Percentiles rank a stretch among this genome's conserved stretches.
These are phyloP conservation scores for Orcinus orca DNA, from an alignment of 2,113 vertebrate genomes.

Conservation along the genomic window DNA sequence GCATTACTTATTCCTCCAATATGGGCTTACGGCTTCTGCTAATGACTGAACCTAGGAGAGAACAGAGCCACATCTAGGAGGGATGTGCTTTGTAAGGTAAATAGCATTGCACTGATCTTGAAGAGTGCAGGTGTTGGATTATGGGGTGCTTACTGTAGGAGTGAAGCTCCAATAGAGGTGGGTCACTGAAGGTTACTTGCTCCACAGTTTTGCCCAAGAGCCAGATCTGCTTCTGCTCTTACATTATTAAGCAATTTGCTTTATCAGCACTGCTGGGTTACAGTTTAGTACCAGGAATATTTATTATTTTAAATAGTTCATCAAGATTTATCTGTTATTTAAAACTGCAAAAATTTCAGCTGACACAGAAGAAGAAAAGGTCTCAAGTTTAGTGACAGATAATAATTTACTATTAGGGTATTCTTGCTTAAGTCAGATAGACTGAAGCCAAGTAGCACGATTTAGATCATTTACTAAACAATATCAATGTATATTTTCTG, in stretches of 20 bases:
- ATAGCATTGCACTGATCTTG: neutral
- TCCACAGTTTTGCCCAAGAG: neutral
- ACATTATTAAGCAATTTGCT: neutral
- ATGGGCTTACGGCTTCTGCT: neutral
- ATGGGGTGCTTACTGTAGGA: neutral
- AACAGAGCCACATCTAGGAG: neutral
- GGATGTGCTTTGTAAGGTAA: neutral
- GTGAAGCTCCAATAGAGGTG: neutral
- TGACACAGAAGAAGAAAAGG: neutral
- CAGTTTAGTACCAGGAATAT: slow-evolving; percentile 5
- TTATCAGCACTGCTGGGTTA: neutral
- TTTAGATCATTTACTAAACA: slow-evolving; percentile 28
- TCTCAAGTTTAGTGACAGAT: neutral
- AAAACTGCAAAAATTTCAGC: slow-evolving; percentile 1
- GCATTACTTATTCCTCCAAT: neutral
- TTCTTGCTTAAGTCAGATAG: neutral
- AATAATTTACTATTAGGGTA: neutral
- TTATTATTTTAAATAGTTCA: slow-evolving; percentile 53
- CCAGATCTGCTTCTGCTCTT: neutral
- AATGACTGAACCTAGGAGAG: neutral
- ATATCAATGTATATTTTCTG: neutral
- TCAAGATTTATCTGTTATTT: slow-evolving; percentile 32
- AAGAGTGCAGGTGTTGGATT: neutral
- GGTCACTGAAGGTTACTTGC: neutral
- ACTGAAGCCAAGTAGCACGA: neutral